Base-by-base conservation (phyloP, 2,888 invertebrate genomes). In the Mactromeris polynyma region DNA sequence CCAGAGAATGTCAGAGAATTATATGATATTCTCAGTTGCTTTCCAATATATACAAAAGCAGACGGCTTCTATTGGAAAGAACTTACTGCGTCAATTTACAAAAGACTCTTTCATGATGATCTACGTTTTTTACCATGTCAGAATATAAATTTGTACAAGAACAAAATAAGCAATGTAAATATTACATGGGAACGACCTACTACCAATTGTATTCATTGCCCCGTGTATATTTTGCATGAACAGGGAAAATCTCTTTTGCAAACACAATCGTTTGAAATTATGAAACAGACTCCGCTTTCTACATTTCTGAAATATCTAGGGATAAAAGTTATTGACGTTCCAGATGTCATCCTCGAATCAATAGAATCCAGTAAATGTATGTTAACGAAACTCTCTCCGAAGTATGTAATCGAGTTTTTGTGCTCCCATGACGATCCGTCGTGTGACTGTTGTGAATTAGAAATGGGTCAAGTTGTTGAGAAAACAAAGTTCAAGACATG, bases 61-160 rank as follows among this genome's bases (percentile, higher is more conserved):
- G 11, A 14, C 1, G 40, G 31, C n/a, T 31, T 58, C n/a, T 85
- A 85, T 64, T 85, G 85, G 85, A 80, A 85, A 42, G 42, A 40
- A 4, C 31, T 85, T n/a, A 42, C 64, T 31, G 1, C 19, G 21
- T 33, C 21, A n/a, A 9, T 85, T n/a, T 85, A 85, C 36, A 11
- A n/a, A 21, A 19, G 2, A 0, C 38, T 80, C 21, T 36, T 54
- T 21, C 17, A 36, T 9, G 40, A 80, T 7, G 33, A 26, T 26
- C 80, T 33, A 11, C 26, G 14, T 14, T 79, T 85, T 33, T 26
- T 85, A 14, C 80, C 85, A 31, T 17, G 64, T 26, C 31, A 26
- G 31, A 4, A 64, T 14, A 26, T 64, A n/a, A 64, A 21, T 3
- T 31, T 31, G 9, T 19, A n/a, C 2, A 64, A 3, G 19, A 14